These are phyloP conservation scores for Eupithecia centaureata DNA, from an alignment of 2,888 invertebrate species.

Conservation along the genomic window DNA sequence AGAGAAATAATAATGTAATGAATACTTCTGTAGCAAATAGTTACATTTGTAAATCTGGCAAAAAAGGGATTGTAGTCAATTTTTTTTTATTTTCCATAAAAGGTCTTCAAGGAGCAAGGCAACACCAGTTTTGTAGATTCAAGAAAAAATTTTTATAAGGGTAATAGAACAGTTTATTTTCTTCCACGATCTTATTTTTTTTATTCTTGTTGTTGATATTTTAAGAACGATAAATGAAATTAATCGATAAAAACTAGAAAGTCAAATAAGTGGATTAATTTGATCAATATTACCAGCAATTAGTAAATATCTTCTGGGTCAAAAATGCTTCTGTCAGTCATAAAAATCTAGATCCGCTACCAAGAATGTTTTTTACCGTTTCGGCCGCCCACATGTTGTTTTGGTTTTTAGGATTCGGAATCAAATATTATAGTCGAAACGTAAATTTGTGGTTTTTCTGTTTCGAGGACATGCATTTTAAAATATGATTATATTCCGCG, in stretches of 20 bases:
- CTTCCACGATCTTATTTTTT: too few species aligned
- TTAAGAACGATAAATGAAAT: too few species aligned
- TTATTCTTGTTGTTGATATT: too few species aligned
- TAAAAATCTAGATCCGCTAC: constrained; percentile 2
- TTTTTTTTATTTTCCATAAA: too few species aligned
- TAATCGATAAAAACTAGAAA: too few species aligned
- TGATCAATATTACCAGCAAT: too few species aligned
- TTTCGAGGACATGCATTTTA: not conserved
- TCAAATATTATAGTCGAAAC: not conserved
- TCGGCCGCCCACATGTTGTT: not conserved
- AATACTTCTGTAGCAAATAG: not conserved
- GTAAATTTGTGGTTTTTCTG: not conserved
- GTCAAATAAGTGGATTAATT: too few species aligned
- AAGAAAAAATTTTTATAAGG: too few species aligned
- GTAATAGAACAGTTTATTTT: too few species aligned
- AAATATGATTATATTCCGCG: not conserved
- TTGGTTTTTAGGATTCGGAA: not conserved
- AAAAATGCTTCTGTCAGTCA: not conserved
- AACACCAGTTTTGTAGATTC: too few species aligned
- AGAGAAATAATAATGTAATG: not conserved
- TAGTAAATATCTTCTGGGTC: not conserved
- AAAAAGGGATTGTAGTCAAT: too few species aligned
- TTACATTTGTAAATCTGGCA: not conserved
- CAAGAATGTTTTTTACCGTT: not conserved
- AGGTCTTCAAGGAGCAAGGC: too few species aligned